Conservation (phyloP, 2,113 vertebrate genomes). For the Zootoca vivipara region DNA sequence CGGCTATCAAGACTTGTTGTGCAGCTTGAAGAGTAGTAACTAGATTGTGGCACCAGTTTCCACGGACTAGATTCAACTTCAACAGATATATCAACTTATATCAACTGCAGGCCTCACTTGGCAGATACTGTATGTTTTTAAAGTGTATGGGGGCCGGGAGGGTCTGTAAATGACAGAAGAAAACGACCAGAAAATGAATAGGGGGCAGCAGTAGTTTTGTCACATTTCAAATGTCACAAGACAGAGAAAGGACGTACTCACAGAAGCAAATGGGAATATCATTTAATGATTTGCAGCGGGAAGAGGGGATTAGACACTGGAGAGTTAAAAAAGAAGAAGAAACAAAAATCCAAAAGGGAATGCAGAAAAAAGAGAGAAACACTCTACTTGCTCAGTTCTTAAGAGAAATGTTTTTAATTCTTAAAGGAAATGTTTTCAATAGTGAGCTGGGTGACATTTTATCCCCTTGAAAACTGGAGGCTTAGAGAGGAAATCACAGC, state of each 20-base stretch:
- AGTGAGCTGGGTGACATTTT: not conserved
- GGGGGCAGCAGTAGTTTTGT: not conserved
- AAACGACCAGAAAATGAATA: not conserved
- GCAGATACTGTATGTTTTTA: not conserved
- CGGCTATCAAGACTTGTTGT: not conserved
- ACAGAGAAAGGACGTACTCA: not conserved
- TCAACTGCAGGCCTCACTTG: not conserved
- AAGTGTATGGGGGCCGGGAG: too few species aligned
- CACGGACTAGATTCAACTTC: not conserved
- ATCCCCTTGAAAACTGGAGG: conserved; percentile 13
- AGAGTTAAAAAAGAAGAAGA: not conserved
- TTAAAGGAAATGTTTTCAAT: not conserved
- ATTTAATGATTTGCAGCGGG: not conserved
- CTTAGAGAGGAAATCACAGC: conserved; percentile 2
- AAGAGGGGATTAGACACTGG: not conserved
- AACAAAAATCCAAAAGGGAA: not conserved
- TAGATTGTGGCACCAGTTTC: not conserved
- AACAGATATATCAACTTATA: not conserved
- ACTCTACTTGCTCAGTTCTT: not conserved
- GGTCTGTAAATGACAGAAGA: not conserved
- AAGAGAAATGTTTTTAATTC: conserved; percentile 7
- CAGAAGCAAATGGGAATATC: not conserved
- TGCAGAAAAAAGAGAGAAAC: not conserved
- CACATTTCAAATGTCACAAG: not conserved
- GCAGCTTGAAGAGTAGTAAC: not conserved